A percentile compares a stretch with the other conserved stretches of the same genome.
Evolutionary conservation across 2,888 invertebrate genomes (phyloP).

Genomic region (Ichneumoninae sp.): DNA sequence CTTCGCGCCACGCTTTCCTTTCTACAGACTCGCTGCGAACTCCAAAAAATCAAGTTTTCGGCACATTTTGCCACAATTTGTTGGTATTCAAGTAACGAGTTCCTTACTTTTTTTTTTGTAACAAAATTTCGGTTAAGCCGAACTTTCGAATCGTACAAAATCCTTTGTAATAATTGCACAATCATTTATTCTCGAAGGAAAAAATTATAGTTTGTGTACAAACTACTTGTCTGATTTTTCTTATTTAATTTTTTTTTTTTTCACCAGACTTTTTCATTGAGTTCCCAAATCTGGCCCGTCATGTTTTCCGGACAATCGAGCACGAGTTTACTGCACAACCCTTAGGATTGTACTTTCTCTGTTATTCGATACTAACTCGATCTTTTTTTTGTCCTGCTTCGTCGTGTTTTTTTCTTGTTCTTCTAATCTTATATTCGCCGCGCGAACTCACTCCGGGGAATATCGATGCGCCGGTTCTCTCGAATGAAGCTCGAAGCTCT

Average conservation of each 20-base stretch:
- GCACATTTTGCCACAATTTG: neutral
- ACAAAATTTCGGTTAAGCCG: neutral
- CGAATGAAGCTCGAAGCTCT: slow-evolving; percentile 13
- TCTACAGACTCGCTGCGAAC: too few relatives aligned
- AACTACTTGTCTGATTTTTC: neutral
- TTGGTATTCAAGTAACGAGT: neutral
- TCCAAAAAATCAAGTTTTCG: neutral
- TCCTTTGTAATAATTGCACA: neutral
- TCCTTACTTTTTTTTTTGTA: neutral
- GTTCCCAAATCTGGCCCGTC: neutral
- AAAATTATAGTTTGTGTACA: neutral
- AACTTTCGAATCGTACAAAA: neutral
- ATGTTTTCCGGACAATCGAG: neutral
- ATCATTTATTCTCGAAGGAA: neutral
- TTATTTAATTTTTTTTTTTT: neutral
- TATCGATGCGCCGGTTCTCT: slow-evolving; percentile 29
- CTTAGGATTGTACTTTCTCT: slow-evolving; percentile 16
- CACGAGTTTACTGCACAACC: neutral
- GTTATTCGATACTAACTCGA: neutral
- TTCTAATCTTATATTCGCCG: slow-evolving; percentile 43
- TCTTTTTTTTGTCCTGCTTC: neutral
- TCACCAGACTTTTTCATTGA: neutral
- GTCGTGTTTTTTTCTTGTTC: neutral
- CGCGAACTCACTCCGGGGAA: slow-evolving; percentile 39
- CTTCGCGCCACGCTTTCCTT: neutral